These are phyloP conservation scores for Ciconia boyciana DNA, from an alignment of 2,113 vertebrate genomes.

Conservation along the genomic window DNA sequence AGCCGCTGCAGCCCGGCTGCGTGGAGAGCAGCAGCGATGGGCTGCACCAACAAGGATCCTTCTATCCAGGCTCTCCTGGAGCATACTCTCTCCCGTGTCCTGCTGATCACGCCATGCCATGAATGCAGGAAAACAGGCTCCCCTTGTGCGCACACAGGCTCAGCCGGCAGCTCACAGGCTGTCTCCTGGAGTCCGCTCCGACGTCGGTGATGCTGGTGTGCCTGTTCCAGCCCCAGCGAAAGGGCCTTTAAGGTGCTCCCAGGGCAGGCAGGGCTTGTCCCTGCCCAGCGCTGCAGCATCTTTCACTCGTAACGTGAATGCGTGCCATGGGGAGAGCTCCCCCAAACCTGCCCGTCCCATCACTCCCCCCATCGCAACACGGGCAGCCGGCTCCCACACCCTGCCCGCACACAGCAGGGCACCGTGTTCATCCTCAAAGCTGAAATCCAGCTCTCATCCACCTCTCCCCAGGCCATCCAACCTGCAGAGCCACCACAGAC, in stretches of 20 bases:
- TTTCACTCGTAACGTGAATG: rapidly evolving
- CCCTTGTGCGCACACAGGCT: background rate
- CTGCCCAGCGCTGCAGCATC: background rate
- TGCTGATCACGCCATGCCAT: rapidly evolving
- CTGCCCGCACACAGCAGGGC: background rate
- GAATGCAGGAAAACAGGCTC: background rate
- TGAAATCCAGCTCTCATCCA: background rate
- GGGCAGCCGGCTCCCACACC: background rate
- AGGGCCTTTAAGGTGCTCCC: background rate
- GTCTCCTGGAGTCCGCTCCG: rapidly evolving
- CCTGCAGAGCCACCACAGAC: background rate
- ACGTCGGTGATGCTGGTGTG: rapidly evolving
- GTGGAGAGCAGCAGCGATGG: background rate
- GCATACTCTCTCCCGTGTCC: rapidly evolving
- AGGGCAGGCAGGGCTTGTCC: background rate
- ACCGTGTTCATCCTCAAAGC: background rate
- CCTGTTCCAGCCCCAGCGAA: background rate
- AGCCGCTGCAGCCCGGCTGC: background rate
- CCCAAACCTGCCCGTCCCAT: background rate
- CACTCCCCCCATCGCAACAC: background rate
- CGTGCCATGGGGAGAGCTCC: rapidly evolving
- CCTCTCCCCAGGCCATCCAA: background rate
- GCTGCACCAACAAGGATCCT: background rate
- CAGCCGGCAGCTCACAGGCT: background rate
- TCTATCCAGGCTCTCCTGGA: background rate